A percentile compares a stretch with the other conserved stretches of the same genome.
Conservation (phyloP, 2,888 invertebrate genomes). For the Plagodis dolabraria region DNA sequence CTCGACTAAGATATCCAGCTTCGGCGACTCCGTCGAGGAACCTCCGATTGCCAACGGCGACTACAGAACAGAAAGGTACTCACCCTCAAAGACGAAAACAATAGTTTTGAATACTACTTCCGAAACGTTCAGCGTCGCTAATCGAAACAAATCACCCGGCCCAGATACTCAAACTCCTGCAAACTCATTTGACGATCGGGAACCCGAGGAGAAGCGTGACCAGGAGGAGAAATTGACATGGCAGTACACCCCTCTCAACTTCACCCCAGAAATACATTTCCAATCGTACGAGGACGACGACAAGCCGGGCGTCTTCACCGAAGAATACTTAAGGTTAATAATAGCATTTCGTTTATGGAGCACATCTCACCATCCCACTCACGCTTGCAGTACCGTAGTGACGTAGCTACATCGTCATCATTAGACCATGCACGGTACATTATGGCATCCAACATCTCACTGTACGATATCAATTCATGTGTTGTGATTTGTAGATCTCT, state of each 20-base stretch:
- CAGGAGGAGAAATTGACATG: conserved; percentile 71
- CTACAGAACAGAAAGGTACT: conserved; percentile 75
- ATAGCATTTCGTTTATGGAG: conserved; percentile 53
- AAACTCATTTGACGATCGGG: conserved; percentile 61
- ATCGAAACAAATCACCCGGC: conserved; percentile 74
- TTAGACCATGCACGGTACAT: conserved; percentile 60
- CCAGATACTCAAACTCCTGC: conserved; percentile 73
- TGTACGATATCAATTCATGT: conserved; percentile 77
- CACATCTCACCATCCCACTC: conserved; percentile 50
- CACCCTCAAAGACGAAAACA: conserved; percentile 75
- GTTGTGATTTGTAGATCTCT: conserved; percentile 84
- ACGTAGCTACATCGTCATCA: conserved; percentile 58
- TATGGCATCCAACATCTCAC: conserved; percentile 51
- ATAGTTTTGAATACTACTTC: conserved; percentile 65
- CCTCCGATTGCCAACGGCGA: conserved; percentile 64
- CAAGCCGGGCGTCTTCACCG: conserved; percentile 69
- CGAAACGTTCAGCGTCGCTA: conserved; percentile 73
- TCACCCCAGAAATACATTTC: conserved; percentile 77
- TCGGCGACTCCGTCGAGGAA: conserved; percentile 77
- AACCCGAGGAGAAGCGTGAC: conserved; percentile 52
- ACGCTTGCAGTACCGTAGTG: conserved; percentile 56
- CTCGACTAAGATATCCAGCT: conserved; percentile 82
- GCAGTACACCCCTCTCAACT: conserved; percentile 76
- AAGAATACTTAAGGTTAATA: conserved; percentile 83
- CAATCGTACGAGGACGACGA: conserved; percentile 82